Conservation (phyloP, 2,797 vertebrate species). For the Ficedula albicollis region DNA sequence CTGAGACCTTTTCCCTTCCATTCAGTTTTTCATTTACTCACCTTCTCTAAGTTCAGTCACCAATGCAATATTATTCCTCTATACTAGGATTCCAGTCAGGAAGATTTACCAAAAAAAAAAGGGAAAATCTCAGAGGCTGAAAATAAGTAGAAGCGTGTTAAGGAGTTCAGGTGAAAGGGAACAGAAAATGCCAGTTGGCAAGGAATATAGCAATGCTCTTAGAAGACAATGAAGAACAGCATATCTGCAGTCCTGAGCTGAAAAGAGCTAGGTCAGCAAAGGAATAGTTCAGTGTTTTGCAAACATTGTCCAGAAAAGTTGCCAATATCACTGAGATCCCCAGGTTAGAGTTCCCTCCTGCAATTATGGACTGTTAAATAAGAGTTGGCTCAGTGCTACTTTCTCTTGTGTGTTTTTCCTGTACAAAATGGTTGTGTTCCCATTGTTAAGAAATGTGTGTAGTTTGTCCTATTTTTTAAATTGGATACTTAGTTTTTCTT, state of each 20-base stretch:
- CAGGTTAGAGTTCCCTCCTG: slow-evolving; percentile 2
- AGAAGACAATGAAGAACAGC: slow-evolving; percentile 1
- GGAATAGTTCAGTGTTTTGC: slow-evolving; percentile 1
- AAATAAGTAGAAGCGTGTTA: neutral
- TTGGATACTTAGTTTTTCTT: slow-evolving; percentile 49
- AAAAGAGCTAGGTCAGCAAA: slow-evolving; percentile 45
- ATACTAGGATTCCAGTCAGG: neutral
- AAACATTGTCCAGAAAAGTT: neutral
- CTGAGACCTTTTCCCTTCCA: neutral
- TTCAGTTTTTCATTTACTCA: neutral
- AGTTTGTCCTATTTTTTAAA: slow-evolving; percentile 47
- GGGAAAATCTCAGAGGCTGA: neutral
- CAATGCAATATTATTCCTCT: neutral
- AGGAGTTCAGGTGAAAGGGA: slow-evolving; percentile 14
- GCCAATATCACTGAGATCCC: slow-evolving; percentile 15
- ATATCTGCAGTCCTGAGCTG: slow-evolving; percentile 4
- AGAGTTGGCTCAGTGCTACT: slow-evolving; percentile 15
- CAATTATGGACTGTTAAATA: slow-evolving; percentile 1
- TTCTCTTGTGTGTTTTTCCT: neutral
- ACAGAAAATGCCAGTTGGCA: neutral
- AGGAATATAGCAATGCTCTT: neutral
- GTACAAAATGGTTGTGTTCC: slow-evolving; percentile 5
- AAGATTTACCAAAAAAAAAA: neutral
- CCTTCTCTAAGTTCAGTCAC: neutral
- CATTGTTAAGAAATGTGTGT: slow-evolving; percentile 38